Evolutionary conservation across 2,113 vertebrate species (phyloP), one percentile per base, ranked within the genome.

Genomic region (Actenoides lindsayi): DNA sequence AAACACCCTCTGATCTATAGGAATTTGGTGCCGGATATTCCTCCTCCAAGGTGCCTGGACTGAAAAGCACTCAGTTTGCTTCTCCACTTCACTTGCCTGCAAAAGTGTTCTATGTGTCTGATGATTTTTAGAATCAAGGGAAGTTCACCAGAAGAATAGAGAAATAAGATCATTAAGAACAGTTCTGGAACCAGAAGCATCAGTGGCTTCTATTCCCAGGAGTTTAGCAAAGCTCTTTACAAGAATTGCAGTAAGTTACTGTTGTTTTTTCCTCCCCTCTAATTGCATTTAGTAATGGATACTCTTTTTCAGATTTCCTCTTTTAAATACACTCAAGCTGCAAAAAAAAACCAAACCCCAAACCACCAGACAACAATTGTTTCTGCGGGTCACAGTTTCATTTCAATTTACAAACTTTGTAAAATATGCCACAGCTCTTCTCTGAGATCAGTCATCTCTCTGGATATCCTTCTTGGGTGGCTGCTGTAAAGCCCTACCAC

Each of bases 181-280:
- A 74, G 64, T 87, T 90, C 67, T 94, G 87, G 50, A 94, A 97
- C 77, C 83, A 88, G 92, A 83, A 96, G 76, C 67, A 92, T 95
- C 97, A 97, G 96, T 89, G 53, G 94, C 90, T 81, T 91, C 90
- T 96, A 98, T 92, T 98, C 98, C 98, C 98, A 93, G 78, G 97
- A 97, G 97, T 83, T 96, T 76, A 71, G 89, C 93, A 95, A 97
- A 97, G 98, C 98, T 98, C 65, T 98, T 98, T 98, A 98, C 97
- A 97, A 98, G 97, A 96, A 98, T 94, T 97, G 96, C 96, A 96
- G 78, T 91, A 91, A 83, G 57, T 86, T 89, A 73, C 44, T 71
- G 69, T 24, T 93, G 85, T 78, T 95, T 50, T 90, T 48, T 48
- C 27, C 56, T 63, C 48, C 60, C 71, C 90, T 76, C 94, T 98